phyloP scores from a whole-genome alignment of 2,797 vertebrate genomes.

The Poeciliopsis paucimaculata region DNA sequence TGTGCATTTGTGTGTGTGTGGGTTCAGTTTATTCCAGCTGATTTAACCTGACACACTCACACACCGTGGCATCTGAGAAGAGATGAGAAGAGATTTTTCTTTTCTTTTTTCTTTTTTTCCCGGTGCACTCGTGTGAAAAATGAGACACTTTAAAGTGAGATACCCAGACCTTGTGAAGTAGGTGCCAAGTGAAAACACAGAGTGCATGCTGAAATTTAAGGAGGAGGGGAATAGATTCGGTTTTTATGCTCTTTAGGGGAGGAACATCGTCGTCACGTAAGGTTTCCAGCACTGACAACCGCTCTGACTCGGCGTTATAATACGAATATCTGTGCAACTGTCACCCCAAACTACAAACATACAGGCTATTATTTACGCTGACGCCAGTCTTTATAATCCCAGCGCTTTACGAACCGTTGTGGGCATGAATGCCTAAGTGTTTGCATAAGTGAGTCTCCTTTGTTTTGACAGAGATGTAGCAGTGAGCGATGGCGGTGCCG shows the following conservation, averaged over 20 bases:
- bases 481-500: slow-evolving; percentile 67
- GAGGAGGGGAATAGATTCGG: not conserved
- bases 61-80: slow-evolving; percentile 35
- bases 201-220: not conserved
- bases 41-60: slow-evolving; percentile 52
- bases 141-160: slow-evolving; percentile 38
- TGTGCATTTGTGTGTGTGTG: slow-evolving; percentile 21
- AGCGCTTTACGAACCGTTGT: slow-evolving; percentile 10
- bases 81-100: slow-evolving; percentile 4
- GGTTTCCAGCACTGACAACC: slow-evolving; percentile 1
- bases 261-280: not conserved
- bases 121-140: slow-evolving; percentile 27
- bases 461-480: slow-evolving; percentile 63
- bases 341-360: not conserved
- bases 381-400: slow-evolving; percentile 7
- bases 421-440: slow-evolving; percentile 15
- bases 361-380: slow-evolving; percentile 20
- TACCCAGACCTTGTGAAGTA: slow-evolving; percentile 40
- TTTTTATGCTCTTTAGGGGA: not conserved
- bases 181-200: slow-evolving; percentile 8
- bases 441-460: slow-evolving; percentile 29
- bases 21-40: slow-evolving; percentile 54
- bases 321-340: slow-evolving; percentile 3
- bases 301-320: not conserved
- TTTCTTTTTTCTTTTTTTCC: slow-evolving; percentile 66